Evolutionary conservation across 2,113 vertebrate genomes (phyloP).

Genomic region (Pomatorhinus ruficollis): DNA sequence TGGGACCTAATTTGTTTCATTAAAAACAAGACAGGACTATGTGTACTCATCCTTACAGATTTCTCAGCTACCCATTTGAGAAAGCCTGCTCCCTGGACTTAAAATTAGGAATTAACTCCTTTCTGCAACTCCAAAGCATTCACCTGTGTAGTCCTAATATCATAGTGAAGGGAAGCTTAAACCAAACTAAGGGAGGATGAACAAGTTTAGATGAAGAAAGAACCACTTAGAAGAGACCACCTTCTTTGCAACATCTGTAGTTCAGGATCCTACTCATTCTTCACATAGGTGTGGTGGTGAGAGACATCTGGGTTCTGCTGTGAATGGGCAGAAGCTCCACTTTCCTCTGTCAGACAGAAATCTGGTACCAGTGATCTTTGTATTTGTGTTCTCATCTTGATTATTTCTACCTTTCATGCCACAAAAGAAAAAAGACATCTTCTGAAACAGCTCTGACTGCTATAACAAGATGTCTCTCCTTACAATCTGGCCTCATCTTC

Average conservation of each 20-base stretch:
- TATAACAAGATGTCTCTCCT: not conserved
- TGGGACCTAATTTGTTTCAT: not conserved
- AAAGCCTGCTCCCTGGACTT: not conserved
- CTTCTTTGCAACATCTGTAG: not conserved
- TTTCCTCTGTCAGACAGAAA: not conserved
- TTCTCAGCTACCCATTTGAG: not conserved
- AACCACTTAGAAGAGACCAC: not conserved
- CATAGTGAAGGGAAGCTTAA: not conserved
- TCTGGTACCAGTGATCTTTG: not conserved
- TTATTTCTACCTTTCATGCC: not conserved
- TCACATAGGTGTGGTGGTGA: not conserved
- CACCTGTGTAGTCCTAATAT: not conserved
- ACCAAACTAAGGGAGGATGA: not conserved
- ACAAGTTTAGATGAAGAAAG: not conserved
- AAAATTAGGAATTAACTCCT: not conserved
- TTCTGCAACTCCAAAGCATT: not conserved
- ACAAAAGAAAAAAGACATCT: not conserved
- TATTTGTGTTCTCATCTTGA: not conserved
- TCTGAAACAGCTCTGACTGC: not conserved
- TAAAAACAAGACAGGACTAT: not conserved
- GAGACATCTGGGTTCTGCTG: not conserved
- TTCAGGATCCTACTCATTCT: not conserved
- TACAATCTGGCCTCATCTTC: not conserved
- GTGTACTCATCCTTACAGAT: not conserved
- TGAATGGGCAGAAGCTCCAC: not conserved